Conservation (phyloP, 2,888 invertebrate species). For the Eutolmus rufibarbis region DNA sequence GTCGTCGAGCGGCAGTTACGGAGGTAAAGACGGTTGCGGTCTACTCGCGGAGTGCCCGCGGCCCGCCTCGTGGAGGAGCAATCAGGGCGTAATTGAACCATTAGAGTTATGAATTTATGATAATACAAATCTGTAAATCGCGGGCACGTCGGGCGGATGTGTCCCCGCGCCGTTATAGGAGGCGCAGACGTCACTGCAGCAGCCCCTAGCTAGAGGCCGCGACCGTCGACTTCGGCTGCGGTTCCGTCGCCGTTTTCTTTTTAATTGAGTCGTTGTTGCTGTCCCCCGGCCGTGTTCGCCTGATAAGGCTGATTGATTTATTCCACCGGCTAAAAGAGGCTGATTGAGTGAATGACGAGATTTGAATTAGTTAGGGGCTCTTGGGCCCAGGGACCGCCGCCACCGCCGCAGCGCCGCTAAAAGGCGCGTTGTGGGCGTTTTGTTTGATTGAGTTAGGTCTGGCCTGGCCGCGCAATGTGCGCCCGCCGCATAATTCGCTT, state of each 20-base stretch:
- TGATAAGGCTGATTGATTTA: slow-evolving; percentile 12
- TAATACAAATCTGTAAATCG: slow-evolving; percentile 20
- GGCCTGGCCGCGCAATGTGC: not conserved
- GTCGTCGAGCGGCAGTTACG: not conserved
- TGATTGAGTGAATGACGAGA: not conserved
- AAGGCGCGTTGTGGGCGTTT: not conserved
- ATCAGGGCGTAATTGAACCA: slow-evolving; percentile 17
- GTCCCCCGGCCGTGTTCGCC: not conserved
- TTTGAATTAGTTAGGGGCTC: not conserved
- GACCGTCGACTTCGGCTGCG: not conserved
- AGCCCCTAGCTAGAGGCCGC: not conserved
- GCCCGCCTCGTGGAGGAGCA: not conserved
- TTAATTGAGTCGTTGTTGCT: slow-evolving; percentile 3
- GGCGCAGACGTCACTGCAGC: not conserved
- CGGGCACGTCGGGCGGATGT: not conserved
- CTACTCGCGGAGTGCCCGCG: not conserved
- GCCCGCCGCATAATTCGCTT: not conserved
- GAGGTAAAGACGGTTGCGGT: not conserved
- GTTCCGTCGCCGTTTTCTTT: not conserved
- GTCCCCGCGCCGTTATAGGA: not conserved
- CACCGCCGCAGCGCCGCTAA: not conserved
- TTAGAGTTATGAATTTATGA: slow-evolving; percentile 33
- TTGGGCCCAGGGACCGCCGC: not conserved
- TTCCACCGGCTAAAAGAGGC: not conserved
- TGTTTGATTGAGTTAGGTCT: not conserved